Base-by-base conservation (phyloP, 2,888 invertebrate species). In the Platynereis dumerilii region DNA sequence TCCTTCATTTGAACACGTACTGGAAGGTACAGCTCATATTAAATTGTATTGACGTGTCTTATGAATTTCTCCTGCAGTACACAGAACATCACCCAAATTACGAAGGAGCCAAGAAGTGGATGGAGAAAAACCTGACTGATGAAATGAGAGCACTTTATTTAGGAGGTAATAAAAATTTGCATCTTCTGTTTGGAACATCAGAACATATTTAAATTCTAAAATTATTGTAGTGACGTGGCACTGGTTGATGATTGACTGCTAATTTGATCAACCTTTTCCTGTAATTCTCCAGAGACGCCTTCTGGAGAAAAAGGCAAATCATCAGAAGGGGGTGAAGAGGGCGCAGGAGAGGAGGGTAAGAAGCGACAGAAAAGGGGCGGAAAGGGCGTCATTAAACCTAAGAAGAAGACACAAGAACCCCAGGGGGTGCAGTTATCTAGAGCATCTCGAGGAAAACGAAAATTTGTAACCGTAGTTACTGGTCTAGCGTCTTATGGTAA, bases 51-150 rank as follows among this genome's bases (percentile, higher is more conserved):
- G 12, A 34, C 5, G 34, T 34, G 34, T 12, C 5, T 34, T 34
- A 5, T 34, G 34, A 7, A 34, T 34, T 34, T 34, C 12, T 12
- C 22, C 59, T 76, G 22, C 82, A 94, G 92, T 99, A 97, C 84
- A 98, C 98, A 85, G 97, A 98, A 87, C 96, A 93, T 85, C 96
- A 96, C 85, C 97, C 97, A 12, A 95, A 95, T 84, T 94, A 94
- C 83, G 97, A 96, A 72, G 95, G 95, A 86, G 99, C 98, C 83
- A 95, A 96, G 84, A 91, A 91, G 73, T 99, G 98, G 98, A 86
- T 98, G 71, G 95, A 96, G 85, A 92, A 92, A 78, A 91, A 97
- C 87, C 86, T 98, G 72, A 97, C 98, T 0, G 91, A 91, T 55
- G 93, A 96, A 83, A 95, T 97, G 84, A 93, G 94, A 52, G 69